Evolutionary conservation across 2,113 vertebrate genomes (phyloP).

Genomic region (Nasalis larvatus): DNA sequence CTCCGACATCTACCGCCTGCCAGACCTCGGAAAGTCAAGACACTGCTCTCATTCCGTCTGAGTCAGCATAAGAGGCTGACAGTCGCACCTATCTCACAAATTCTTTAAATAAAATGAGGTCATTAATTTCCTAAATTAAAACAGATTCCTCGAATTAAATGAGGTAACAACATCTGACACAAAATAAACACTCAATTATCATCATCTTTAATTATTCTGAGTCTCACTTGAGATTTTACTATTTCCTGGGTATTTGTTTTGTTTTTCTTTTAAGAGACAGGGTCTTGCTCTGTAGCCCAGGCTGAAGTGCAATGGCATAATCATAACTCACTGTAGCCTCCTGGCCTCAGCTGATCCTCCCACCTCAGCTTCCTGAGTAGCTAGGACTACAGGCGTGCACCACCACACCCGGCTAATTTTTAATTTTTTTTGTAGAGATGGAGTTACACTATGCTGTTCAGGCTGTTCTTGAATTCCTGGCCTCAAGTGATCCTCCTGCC

Average conservation of each 20-base stretch:
- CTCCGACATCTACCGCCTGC: fast-evolving
- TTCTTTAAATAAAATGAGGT: background rate
- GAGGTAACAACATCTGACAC: background rate
- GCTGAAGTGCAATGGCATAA: too few species aligned
- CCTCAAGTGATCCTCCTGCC: too few species aligned
- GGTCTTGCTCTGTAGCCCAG: too few species aligned
- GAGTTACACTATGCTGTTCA: too few species aligned
- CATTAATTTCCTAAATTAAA: background rate
- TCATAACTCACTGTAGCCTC: too few species aligned
- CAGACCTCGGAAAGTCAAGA: background rate
- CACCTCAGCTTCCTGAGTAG: too few species aligned
- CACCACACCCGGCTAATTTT: too few species aligned
- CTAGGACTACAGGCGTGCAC: too few species aligned
- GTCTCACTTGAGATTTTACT: background rate
- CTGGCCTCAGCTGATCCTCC: too few species aligned
- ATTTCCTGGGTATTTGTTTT: background rate
- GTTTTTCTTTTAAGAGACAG: too few species aligned
- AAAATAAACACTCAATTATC: background rate
- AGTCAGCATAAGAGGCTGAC: background rate
- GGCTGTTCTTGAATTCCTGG: too few species aligned
- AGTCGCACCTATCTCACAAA: background rate
- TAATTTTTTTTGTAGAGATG: too few species aligned
- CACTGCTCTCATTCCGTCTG: background rate
- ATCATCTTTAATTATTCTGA: background rate
- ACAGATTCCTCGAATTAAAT: background rate